phyloP scores from a whole-genome alignment of 2,113 vertebrate genomes.

The Typhlomys cinereus region DNA sequence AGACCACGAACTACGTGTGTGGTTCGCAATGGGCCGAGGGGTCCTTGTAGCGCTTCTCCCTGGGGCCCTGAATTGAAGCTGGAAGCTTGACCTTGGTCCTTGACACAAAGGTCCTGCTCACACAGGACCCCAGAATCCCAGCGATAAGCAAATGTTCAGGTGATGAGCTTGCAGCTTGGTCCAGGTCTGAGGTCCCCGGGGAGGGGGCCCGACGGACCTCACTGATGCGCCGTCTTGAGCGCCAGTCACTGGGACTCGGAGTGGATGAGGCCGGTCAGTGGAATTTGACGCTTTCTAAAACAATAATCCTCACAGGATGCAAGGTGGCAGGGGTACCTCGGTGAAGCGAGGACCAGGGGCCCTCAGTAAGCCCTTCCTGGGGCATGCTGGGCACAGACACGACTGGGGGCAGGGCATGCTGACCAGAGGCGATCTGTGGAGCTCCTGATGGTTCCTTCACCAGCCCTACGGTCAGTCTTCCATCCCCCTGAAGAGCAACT shows the following conservation, averaged over 20 bases:
- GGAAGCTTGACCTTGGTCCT: neutral
- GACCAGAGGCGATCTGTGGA: fast-evolving
- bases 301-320: neutral
- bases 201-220: neutral
- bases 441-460: neutral
- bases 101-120: neutral
- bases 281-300: neutral
- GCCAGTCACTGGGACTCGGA: fast-evolving
- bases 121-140: neutral
- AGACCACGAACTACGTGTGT: neutral
- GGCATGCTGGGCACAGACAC: fast-evolving
- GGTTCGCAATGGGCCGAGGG: neutral
- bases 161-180: neutral
- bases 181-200: neutral
- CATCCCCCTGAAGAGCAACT: too few species aligned
- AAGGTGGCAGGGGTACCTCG: neutral
- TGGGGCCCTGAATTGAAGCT: neutral
- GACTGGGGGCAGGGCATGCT: neutral
- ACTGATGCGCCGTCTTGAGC: too few species aligned
- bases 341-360: fast-evolving
- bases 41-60: neutral
- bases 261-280: neutral
- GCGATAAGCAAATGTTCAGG: neutral
- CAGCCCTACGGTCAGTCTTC: fast-evolving
- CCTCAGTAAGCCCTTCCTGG: neutral